phyloP scores from a whole-genome alignment of 2,888 invertebrate genomes.

The Andrena fulva region DNA sequence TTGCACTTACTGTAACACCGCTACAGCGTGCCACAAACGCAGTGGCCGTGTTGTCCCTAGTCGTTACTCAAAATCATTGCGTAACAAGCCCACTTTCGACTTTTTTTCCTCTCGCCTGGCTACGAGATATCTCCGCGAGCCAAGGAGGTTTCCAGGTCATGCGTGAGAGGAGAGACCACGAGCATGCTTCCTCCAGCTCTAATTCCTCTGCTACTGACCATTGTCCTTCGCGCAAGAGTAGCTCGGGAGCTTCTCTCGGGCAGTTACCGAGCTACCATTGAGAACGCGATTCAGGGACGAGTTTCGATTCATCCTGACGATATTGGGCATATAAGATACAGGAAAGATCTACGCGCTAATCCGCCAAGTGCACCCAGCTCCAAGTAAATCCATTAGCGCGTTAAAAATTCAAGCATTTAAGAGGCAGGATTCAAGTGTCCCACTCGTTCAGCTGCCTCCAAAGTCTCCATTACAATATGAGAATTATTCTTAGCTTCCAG shows the following conservation, averaged over 20 bases:
- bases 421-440: no score
- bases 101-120: slow-evolving; percentile 50
- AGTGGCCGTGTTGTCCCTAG: slow-evolving; percentile 47
- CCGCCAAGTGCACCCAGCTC: no score
- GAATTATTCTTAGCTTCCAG: neutral
- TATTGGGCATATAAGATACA: no score
- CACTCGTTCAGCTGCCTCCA: no score
- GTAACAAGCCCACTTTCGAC: slow-evolving; percentile 62
- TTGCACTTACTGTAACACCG: neutral
- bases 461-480: neutral
- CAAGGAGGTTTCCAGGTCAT: slow-evolving; percentile 66
- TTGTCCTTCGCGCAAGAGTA: slow-evolving; percentile 1
- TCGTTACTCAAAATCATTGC: slow-evolving; percentile 64
- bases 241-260: no score
- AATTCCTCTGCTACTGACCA: slow-evolving; percentile 21
- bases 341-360: no score
- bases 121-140: slow-evolving; percentile 51
- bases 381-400: no score
- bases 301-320: no score
- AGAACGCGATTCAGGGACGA: neutral
- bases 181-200: slow-evolving; percentile 44
- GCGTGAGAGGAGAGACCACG: slow-evolving; percentile 55
- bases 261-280: neutral
- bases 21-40: neutral
- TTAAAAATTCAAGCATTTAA: no score